Evolutionary conservation across 2,888 invertebrate genomes (phyloP).

Genomic region (Sminthurinus aureus): DNA sequence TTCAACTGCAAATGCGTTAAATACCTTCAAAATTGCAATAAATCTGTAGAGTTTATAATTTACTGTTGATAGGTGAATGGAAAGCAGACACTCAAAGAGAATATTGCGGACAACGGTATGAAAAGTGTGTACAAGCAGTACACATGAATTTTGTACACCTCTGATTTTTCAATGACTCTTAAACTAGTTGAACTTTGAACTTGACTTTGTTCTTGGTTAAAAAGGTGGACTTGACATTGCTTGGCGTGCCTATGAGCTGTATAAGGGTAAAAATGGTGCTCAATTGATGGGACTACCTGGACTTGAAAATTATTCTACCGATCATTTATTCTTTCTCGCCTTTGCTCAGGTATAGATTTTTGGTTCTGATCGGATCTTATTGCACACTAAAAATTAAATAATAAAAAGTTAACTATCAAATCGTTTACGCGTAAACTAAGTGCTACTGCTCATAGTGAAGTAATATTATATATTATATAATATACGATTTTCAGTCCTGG

Average conservation of each 20-base stretch:
- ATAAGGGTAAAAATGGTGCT: slow-evolving; percentile 45
- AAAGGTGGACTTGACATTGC: slow-evolving; percentile 58
- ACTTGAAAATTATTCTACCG: slow-evolving; percentile 73
- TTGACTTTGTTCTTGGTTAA: no score
- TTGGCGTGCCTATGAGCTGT: slow-evolving; percentile 56
- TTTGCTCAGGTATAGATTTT: slow-evolving; percentile 75
- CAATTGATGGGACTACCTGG: slow-evolving; percentile 70
- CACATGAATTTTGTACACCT: no score
- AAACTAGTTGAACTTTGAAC: no score
- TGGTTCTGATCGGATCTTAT: slow-evolving; percentile 51
- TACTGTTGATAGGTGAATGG: slow-evolving; percentile 55
- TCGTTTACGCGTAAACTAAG: background rate
- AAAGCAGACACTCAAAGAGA: slow-evolving; percentile 57
- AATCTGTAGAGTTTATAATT: background rate
- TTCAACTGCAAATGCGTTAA: background rate
- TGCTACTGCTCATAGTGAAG: background rate
- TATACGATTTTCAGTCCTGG: slow-evolving; percentile 49
- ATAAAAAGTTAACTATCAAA: background rate
- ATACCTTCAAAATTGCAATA: background rate
- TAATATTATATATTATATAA: background rate
- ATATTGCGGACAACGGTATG: slow-evolving; percentile 60
- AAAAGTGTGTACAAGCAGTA: no score
- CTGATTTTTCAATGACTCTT: no score
- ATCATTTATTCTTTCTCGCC: slow-evolving; percentile 81
- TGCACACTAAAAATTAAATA: background rate